Evolutionary conservation across 2,888 invertebrate genomes (phyloP).

Genomic region (Oscheius sp.): DNA sequence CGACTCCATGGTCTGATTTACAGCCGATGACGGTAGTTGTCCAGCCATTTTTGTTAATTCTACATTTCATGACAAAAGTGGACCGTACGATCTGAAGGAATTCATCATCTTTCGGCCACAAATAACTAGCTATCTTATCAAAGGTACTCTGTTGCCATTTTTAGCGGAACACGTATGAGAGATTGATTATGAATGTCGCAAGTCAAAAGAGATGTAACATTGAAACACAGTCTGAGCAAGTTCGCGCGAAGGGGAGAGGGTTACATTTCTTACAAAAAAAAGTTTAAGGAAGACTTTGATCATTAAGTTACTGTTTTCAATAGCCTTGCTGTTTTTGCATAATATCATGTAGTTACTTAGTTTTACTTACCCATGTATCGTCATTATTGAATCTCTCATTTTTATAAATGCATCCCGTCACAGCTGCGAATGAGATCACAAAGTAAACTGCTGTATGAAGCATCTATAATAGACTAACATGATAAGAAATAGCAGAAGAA

Average conservation of each 20-base stretch:
- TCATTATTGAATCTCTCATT: constrained; percentile 47
- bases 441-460: background rate
- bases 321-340: too few relatives aligned
- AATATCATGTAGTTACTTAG: too few relatives aligned
- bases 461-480: background rate
- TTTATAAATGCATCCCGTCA: constrained; percentile 41
- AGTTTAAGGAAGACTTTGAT: too few relatives aligned
- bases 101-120: background rate
- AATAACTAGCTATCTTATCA: background rate
- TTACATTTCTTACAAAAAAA: too few relatives aligned
- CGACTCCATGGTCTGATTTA: constrained; percentile 43
- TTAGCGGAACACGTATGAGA: too few relatives aligned
- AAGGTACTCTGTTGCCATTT: background rate
- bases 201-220: too few relatives aligned
- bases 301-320: too few relatives aligned
- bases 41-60: constrained; percentile 48
- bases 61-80: constrained; percentile 54
- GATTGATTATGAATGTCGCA: too few relatives aligned
- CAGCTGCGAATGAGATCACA: background rate
- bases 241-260: too few relatives aligned
- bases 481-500: background rate
- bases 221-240: too few relatives aligned
- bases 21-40: constrained; percentile 52
- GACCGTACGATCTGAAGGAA: constrained; percentile 48
- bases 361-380: constrained; percentile 57